phyloP scores from a whole-genome alignment of 2,113 vertebrate genomes.

The Leiothrix lutea region DNA sequence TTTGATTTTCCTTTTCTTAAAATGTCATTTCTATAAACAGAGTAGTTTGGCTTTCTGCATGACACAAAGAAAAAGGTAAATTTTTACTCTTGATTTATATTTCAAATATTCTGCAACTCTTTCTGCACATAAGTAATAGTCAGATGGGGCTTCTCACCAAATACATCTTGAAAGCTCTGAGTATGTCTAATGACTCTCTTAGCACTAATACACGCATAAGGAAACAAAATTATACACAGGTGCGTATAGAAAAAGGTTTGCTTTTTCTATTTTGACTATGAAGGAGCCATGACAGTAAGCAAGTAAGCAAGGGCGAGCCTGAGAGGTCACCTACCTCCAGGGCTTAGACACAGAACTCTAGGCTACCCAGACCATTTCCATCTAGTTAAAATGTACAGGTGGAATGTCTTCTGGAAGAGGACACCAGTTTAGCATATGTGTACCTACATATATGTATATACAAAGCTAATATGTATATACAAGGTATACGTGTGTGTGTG shows the following conservation, averaged over 20 bases:
- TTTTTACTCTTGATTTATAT: neutral
- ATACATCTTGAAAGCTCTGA: neutral
- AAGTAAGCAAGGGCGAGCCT: neutral
- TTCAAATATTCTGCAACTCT: neutral
- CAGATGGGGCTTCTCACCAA: neutral
- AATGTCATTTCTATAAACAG: neutral
- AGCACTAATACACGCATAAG: neutral
- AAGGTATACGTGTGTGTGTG: neutral
- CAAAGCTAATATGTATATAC: neutral
- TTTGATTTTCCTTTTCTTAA: neutral
- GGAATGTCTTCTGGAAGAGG: neutral
- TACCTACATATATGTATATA: neutral
- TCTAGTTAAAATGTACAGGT: neutral
- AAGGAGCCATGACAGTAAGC: neutral
- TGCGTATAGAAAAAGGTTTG: neutral
- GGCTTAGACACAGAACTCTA: neutral
- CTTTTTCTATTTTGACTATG: neutral
- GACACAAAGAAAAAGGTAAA: neutral
- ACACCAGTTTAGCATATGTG: neutral
- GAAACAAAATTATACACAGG: neutral
- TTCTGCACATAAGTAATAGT: neutral
- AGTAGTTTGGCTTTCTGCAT: neutral
- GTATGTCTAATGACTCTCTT: neutral
- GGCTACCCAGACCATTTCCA: neutral
- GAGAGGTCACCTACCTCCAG: neutral